Percentiles rank a stretch among this genome's conserved stretches.
phyloP scores from a whole-genome alignment of 1,140 invertebrate species.

The Paraescarpia echinospica region DNA sequence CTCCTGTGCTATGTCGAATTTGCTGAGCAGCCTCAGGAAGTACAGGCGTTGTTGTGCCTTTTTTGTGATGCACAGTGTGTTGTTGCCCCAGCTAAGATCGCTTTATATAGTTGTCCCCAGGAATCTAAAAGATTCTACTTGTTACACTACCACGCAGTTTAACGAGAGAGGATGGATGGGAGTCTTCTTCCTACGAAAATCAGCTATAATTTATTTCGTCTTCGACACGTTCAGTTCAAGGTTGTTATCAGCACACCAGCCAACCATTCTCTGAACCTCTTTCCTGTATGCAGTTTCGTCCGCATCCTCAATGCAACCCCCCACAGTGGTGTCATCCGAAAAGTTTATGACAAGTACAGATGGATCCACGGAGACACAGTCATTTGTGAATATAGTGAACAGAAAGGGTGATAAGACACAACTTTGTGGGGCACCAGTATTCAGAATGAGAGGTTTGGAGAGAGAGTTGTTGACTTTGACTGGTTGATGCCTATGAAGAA shows the following conservation, averaged over 20 bases:
- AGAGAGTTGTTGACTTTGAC: neutral
- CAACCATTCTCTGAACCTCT: neutral
- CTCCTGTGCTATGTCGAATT: too few species aligned
- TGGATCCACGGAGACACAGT: neutral
- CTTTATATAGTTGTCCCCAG: neutral
- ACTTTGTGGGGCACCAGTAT: neutral
- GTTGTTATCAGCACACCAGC: neutral
- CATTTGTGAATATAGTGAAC: neutral
- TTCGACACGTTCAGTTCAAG: neutral
- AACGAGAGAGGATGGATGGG: neutral
- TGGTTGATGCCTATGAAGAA: neutral
- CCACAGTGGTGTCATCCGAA: neutral
- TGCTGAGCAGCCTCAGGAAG: too few species aligned
- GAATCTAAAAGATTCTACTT: too few species aligned
- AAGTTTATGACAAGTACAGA: neutral
- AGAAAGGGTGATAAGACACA: neutral
- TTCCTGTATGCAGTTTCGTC: neutral
- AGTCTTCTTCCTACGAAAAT: neutral
- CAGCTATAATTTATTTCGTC: neutral
- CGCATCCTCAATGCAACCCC: neutral
- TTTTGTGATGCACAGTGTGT: neutral
- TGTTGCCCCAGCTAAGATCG: neutral
- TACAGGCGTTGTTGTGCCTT: too few species aligned
- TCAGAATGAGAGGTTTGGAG: neutral
- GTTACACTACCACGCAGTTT: neutral